These are phyloP conservation scores for Drosophila setifemur DNA, from an alignment of 1,140 invertebrate species.

Conservation along the genomic window DNA sequence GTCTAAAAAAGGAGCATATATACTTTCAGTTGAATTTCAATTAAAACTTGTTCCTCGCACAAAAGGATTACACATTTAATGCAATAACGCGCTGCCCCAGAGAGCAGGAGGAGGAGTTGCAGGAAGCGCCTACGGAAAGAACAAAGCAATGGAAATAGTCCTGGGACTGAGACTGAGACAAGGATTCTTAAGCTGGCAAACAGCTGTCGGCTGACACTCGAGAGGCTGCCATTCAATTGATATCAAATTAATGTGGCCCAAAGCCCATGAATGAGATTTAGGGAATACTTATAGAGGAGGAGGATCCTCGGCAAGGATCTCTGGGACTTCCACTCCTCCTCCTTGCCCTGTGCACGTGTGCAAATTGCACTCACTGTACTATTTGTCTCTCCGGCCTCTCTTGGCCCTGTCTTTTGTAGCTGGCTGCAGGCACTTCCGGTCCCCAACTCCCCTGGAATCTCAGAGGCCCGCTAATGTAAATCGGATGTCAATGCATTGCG, in stretches of 20 bases:
- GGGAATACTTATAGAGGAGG: too few species aligned
- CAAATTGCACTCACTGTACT: constrained; percentile 30
- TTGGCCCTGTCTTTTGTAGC: constrained; percentile 5
- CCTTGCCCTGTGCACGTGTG: constrained; percentile 37
- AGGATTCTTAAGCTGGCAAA: constrained; percentile 9
- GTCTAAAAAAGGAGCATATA: constrained; percentile 4
- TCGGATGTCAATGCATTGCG: constrained; percentile 81
- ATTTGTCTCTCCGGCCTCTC: background rate
- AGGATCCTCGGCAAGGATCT: constrained; percentile 6
- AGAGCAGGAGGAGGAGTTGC: constrained; percentile 47
- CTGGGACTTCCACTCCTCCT: background rate
- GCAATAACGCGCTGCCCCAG: constrained; percentile 58
- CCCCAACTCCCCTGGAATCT: constrained; percentile 14
- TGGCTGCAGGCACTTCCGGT: constrained; percentile 54
- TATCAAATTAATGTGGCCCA: constrained; percentile 65
- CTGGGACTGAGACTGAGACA: background rate
- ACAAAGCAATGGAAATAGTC: constrained; percentile 14
- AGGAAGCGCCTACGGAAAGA: constrained; percentile 67
- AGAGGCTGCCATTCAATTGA: constrained; percentile 53
- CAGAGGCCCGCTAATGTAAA: constrained; percentile 72
- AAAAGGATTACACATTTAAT: constrained; percentile 73
- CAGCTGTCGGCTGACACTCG: constrained; percentile 73
- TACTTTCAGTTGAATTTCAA: constrained; percentile 72
- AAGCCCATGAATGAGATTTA: too few species aligned
- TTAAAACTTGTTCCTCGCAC: constrained; percentile 67